These are phyloP conservation scores for Habrosyne pyritoides DNA, from an alignment of 2,888 invertebrate genomes.

Conservation along the genomic window DNA sequence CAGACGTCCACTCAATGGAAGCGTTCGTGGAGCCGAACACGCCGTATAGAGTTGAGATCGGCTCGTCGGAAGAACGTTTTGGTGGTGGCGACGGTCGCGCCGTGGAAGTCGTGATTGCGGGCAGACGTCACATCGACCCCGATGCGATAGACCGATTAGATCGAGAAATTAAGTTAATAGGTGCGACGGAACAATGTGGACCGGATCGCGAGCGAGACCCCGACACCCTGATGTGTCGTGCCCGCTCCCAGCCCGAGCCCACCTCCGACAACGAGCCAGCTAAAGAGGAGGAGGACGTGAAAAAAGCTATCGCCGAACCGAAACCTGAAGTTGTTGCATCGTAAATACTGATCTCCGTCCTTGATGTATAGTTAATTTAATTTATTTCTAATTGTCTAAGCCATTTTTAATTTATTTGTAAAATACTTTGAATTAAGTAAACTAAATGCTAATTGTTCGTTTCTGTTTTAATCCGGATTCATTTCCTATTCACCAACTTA, in stretches of 20 bases:
- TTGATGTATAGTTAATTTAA: slow-evolving; percentile 41
- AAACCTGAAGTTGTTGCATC: slow-evolving; percentile 58
- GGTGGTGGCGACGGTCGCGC: slow-evolving; percentile 54
- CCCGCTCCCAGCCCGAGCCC: slow-evolving; percentile 22
- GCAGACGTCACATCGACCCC: slow-evolving; percentile 51
- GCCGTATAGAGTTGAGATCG: slow-evolving; percentile 88
- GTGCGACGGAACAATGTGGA: slow-evolving; percentile 89
- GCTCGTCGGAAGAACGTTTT: slow-evolving; percentile 46
- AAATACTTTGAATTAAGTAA: slow-evolving; percentile 13
- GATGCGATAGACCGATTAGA: slow-evolving; percentile 41
- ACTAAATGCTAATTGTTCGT: slow-evolving; percentile 1
- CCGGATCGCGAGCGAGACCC: slow-evolving; percentile 87
- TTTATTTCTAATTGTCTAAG: slow-evolving; percentile 39
- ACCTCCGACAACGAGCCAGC: slow-evolving; percentile 11
- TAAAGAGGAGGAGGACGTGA: slow-evolving; percentile 13
- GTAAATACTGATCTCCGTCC: slow-evolving; percentile 52
- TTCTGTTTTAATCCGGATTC: neutral
- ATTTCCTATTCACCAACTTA: too few relatives aligned
- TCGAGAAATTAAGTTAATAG: slow-evolving; percentile 82
- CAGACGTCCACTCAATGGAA: slow-evolving; percentile 72
- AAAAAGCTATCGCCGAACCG: slow-evolving; percentile 22
- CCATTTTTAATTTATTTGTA: slow-evolving; percentile 17
- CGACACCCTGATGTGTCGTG: slow-evolving; percentile 84
- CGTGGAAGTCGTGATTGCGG: slow-evolving; percentile 69
- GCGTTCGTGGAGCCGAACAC: slow-evolving; percentile 87